Evolutionary conservation across 2,888 invertebrate genomes (phyloP), one percentile per base, ranked within the genome.

Genomic region (Macrosoma leucophasiata): DNA sequence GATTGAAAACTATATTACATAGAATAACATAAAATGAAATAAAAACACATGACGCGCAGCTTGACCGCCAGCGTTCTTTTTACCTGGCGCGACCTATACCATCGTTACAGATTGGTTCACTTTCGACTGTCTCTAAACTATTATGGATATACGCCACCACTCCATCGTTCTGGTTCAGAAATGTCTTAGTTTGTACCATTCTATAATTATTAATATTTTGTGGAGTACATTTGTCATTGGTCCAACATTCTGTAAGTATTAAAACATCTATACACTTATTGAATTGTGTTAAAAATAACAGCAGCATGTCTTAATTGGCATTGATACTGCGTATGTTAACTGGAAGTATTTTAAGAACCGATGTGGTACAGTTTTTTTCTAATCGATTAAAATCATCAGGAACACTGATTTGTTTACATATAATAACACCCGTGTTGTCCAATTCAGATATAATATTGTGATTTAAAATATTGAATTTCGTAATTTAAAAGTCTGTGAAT

Each of bases 171-270:
- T 36, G 33, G 12, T 40, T 40, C n/a, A 28, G 7, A 13, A n/a
- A 14, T 4, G 19, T 23, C 26, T 33, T 27, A 4, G 34, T 32
- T n/a, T 21, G 15, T 10, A 18, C 37, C 29, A 22, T 27, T 9
- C 28, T 13, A n/a, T 41, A 41, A 10, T 30, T 27, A 2, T 26
- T 10, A 6, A 41, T 32, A 12, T 7, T 6, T 3, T 38, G 36
- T 2, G 33, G 35, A 2, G 13, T 7, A 18, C 10, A 10, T 13
- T 11, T 15, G n/a, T 24, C 11, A n/a, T 19, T 29, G 6, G 26
- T 36, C 41, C 41, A 41, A 13, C 38, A 38, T 13, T 38, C 38
- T 2, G 36, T 37, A 1, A 41, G 12, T 24, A 38, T 28, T n/a
- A 41, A 17, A 17, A 41, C 10, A 9, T 41, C 37, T 3, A 39